phyloP scores from a whole-genome alignment of 2,797 vertebrate species.

The Choloepus didactylus region DNA sequence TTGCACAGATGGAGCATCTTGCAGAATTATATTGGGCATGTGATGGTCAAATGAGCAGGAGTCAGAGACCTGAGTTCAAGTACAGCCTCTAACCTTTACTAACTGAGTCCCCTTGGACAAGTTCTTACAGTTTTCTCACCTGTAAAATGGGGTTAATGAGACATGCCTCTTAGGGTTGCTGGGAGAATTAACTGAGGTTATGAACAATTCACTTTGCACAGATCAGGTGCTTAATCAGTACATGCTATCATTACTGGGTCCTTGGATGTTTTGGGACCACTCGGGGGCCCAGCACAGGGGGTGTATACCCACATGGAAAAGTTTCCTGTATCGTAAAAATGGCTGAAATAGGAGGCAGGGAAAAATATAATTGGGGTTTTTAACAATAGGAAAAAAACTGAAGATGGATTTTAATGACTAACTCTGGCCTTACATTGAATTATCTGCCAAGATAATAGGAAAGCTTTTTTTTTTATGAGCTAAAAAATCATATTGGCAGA shows the following conservation, averaged over 20 bases:
- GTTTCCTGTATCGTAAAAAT: background rate
- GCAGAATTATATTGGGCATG: background rate
- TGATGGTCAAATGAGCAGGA: constrained; percentile 1
- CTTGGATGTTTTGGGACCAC: constrained; percentile 23
- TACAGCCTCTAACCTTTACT: constrained; percentile 5
- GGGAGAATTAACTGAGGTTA: constrained; percentile 40
- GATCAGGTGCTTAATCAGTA: constrained; percentile 38
- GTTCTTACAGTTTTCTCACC: background rate
- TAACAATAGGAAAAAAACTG: constrained; percentile 53
- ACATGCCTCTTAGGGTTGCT: background rate
- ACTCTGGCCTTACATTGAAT: constrained; percentile 58
- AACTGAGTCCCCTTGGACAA: constrained; percentile 11
- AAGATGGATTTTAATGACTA: constrained; percentile 70
- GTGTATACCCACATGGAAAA: background rate
- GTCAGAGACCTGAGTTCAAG: constrained; percentile 24
- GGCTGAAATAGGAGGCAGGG: constrained; percentile 34
- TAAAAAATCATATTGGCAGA: constrained; percentile 68
- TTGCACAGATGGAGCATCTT: constrained; percentile 2
- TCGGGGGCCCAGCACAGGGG: background rate
- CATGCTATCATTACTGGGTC: background rate
- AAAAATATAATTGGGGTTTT: constrained; percentile 52
- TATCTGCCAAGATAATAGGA: constrained; percentile 48
- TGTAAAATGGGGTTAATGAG: constrained; percentile 16
- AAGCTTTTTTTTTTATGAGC: constrained; percentile 68
- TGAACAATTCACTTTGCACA: background rate